Conservation (phyloP, 2,113 vertebrate species). For the Channa argus region DNA sequence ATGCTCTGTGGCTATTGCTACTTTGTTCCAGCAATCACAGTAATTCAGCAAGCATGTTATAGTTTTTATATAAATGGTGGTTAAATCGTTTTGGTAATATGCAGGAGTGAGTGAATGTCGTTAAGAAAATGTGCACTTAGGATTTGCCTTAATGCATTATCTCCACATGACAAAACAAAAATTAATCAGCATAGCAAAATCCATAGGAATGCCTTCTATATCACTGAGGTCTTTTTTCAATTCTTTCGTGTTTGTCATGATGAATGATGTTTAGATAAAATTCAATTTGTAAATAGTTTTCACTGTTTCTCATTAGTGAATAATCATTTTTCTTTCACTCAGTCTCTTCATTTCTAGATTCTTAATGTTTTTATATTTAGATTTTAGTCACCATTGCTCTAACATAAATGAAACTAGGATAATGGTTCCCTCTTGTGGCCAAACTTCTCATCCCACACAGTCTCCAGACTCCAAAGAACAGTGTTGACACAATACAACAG, state of each 20-base stretch:
- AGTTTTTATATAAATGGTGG: background rate
- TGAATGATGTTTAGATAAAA: no score
- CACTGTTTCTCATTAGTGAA: background rate
- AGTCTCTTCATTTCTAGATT: no score
- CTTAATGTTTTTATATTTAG: background rate
- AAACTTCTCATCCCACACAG: no score
- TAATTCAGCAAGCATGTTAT: no score
- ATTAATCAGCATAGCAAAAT: background rate
- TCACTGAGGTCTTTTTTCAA: background rate
- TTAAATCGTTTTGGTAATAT: background rate
- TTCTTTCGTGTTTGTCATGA: background rate
- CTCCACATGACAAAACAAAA: background rate
- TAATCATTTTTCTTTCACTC: no score
- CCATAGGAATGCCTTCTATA: background rate
- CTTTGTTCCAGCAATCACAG: no score
- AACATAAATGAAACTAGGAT: constrained; percentile 4
- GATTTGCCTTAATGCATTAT: background rate
- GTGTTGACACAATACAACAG: no score
- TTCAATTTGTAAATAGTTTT: constrained; percentile 22
- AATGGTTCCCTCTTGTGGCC: constrained; percentile 34
- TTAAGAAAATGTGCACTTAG: constrained; percentile 2
- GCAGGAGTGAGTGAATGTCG: background rate
- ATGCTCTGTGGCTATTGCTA: no score
- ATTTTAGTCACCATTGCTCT: background rate
- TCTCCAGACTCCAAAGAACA: no score